Percentiles rank a stretch among this genome's conserved stretches.
Conservation (phyloP, 2,797 vertebrate species). For the Falco biarmicus region DNA sequence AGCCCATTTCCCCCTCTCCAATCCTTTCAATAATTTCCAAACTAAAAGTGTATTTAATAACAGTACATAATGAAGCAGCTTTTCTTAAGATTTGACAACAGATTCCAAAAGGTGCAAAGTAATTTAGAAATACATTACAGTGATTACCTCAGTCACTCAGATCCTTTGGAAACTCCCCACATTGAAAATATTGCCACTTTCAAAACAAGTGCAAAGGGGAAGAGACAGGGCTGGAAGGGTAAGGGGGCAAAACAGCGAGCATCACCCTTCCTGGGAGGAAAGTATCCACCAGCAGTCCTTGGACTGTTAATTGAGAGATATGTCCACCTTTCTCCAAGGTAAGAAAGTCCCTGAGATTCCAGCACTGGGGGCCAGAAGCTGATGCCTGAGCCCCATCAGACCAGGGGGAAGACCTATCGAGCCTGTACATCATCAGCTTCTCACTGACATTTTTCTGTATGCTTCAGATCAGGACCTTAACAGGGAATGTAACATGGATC, state of each 20-base stretch:
- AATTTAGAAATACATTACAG: neutral
- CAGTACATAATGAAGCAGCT: slow-evolving; percentile 20
- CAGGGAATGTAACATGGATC: no score
- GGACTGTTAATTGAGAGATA: neutral
- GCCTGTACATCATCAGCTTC: neutral
- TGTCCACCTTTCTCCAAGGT: neutral
- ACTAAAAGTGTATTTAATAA: neutral
- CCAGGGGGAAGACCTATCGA: rapidly evolving
- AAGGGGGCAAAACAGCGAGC: neutral
- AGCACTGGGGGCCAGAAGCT: neutral
- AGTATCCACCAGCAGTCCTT: neutral
- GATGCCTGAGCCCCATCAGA: neutral
- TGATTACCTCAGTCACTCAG: neutral
- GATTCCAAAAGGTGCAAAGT: slow-evolving; percentile 11
- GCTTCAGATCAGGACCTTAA: neutral
- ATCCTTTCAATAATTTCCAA: slow-evolving; percentile 1
- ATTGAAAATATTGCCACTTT: neutral
- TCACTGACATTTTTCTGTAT: no score
- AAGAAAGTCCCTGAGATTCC: neutral
- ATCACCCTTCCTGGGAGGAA: neutral
- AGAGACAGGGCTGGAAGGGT: neutral
- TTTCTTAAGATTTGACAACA: neutral
- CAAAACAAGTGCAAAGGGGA: neutral
- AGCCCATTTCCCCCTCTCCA: neutral
- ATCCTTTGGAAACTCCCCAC: neutral